A percentile compares a stretch with the other conserved stretches of the same genome.
These are phyloP conservation scores for Zingel zingel DNA, from an alignment of 2,113 vertebrate genomes.

Conservation along the genomic window DNA sequence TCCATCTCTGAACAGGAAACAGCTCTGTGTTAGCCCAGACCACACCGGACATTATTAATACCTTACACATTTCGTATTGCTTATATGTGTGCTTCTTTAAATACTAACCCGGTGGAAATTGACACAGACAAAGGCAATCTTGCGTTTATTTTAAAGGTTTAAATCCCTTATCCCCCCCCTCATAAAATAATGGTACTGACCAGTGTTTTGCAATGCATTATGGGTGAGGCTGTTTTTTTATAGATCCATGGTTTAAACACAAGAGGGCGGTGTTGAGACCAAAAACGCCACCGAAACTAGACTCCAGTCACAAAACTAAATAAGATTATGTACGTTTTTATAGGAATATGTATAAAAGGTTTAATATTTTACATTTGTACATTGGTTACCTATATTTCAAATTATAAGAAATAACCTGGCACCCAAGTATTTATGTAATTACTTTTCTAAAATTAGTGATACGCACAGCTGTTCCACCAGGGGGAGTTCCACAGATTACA, in stretches of 20 bases:
- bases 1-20: slow-evolving; percentile 36
- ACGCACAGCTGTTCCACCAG: no score
- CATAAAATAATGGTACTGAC: slow-evolving; percentile 58
- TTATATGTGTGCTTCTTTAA: rapidly evolving
- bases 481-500: no score
- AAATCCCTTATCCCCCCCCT: neutral
- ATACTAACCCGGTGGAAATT: rapidly evolving
- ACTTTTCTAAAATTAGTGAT: no score
- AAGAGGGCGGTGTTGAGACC: slow-evolving; percentile 27
- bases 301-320: neutral
- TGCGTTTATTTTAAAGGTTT: neutral
- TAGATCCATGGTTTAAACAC: neutral
- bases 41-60: rapidly evolving
- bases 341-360: neutral
- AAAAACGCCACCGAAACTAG: neutral
- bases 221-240: slow-evolving; percentile 46
- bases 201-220: slow-evolving; percentile 56
- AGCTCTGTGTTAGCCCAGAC: rapidly evolving
- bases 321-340: no score
- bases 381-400: neutral
- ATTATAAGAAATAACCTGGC: neutral
- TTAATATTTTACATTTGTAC: neutral
- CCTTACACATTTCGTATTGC: rapidly evolving
- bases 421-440: no score
- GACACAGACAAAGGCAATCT: rapidly evolving